Conservation (phyloP, 2,797 vertebrate genomes). For the Sebastes miniatus region DNA sequence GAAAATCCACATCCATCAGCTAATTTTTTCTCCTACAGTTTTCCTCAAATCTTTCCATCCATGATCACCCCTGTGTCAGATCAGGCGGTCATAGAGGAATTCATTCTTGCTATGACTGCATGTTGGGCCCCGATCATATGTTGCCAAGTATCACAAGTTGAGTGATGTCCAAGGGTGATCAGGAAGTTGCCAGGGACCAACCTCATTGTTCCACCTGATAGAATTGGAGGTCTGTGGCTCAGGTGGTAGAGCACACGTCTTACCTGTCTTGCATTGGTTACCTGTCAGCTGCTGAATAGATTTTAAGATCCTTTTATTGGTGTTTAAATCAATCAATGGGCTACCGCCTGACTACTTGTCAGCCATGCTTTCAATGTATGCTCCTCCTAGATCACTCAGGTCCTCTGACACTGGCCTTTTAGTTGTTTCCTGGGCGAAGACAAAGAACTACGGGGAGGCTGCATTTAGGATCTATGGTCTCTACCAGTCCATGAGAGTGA, state of each 20-base stretch:
- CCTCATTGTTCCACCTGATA: background rate
- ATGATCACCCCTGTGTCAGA: background rate
- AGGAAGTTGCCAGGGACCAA: background rate
- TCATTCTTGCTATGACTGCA: background rate
- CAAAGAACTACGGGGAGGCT: background rate
- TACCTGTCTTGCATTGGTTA: background rate
- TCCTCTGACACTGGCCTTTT: background rate
- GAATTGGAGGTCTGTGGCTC: background rate
- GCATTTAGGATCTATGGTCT: too few species aligned
- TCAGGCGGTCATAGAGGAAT: background rate
- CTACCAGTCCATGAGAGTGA: too few species aligned
- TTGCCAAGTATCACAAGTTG: background rate
- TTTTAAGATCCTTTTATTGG: background rate
- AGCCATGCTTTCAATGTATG: background rate
- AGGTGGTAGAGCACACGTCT: background rate
- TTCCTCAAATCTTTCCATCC: background rate
- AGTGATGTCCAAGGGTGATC: background rate
- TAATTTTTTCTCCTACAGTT: background rate
- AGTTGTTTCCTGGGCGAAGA: background rate
- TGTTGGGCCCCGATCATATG: too few species aligned
- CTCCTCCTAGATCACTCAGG: background rate
- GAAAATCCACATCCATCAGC: conserved; percentile 13
- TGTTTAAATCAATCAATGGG: background rate
- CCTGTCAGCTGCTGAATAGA: background rate
- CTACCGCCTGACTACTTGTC: background rate